Conservation (phyloP, 2,888 invertebrate genomes). For the Cephus sareptanus region DNA sequence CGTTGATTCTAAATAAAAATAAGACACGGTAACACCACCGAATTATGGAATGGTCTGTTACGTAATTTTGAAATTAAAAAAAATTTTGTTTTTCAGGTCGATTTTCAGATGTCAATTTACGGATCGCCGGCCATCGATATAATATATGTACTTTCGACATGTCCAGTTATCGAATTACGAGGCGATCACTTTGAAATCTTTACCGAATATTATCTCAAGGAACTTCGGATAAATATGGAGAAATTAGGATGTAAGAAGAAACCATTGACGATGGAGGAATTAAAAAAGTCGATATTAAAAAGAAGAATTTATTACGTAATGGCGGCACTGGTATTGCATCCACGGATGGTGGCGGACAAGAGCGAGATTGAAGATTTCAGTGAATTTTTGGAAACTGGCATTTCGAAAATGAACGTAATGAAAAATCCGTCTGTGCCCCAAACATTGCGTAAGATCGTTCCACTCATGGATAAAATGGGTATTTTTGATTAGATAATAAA, state of each 20-base stretch:
- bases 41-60: neutral
- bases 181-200: constrained; percentile 37
- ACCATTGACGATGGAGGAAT: constrained; percentile 36
- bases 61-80: neutral
- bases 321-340: constrained; percentile 33
- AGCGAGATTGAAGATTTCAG: constrained; percentile 37
- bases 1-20: neutral
- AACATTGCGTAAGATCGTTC: constrained; percentile 33
- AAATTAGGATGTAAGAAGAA: constrained; percentile 33
- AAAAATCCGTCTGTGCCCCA: constrained; percentile 33
- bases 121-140: constrained; percentile 47
- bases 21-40: neutral
- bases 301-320: constrained; percentile 38
- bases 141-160: constrained; percentile 38
- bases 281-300: constrained; percentile 37
- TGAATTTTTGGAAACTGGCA: constrained; percentile 24
- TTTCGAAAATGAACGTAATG: constrained; percentile 40
- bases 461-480: constrained; percentile 33
- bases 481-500: constrained; percentile 36
- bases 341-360: constrained; percentile 39
- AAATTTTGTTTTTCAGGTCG: constrained; percentile 34
- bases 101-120: constrained; percentile 44
- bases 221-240: constrained; percentile 32
- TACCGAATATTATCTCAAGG: constrained; percentile 32
- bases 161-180: constrained; percentile 35